Conservation (phyloP, 2,888 invertebrate species). For the Nymphalis urticae region DNA sequence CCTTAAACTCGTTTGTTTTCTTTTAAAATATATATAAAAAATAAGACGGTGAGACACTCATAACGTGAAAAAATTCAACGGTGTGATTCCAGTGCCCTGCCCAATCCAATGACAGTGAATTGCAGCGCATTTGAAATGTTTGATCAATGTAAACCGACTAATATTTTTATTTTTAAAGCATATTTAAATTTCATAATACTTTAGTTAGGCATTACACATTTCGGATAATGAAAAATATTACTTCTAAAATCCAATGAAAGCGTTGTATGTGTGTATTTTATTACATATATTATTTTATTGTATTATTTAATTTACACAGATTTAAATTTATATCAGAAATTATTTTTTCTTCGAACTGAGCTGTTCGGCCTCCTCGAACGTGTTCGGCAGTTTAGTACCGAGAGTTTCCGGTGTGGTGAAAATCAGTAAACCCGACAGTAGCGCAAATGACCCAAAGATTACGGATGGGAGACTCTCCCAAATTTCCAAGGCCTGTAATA, state of each 20-base stretch:
- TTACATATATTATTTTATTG: not conserved
- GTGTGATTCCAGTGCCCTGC: too few species aligned
- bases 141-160: too few species aligned
- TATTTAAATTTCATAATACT: too few species aligned
- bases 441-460: constrained; percentile 79
- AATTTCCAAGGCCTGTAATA: constrained; percentile 53
- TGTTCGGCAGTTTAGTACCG: constrained; percentile 80
- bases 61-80: too few species aligned
- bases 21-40: too few species aligned
- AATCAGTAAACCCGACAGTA: constrained; percentile 65
- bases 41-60: too few species aligned
- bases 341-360: constrained; percentile 43
- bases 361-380: constrained; percentile 79
- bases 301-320: not conserved
- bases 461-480: constrained; percentile 74
- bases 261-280: not conserved
- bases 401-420: constrained; percentile 76
- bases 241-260: not conserved
- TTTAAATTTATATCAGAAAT: constrained; percentile 8
- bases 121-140: too few species aligned
- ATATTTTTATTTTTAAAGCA: too few species aligned
- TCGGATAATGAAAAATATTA: too few species aligned
- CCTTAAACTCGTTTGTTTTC: too few species aligned
- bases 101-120: too few species aligned
- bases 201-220: too few species aligned